Conservation (phyloP, 2,797 vertebrate species). For the Bufotes viridis region DNA sequence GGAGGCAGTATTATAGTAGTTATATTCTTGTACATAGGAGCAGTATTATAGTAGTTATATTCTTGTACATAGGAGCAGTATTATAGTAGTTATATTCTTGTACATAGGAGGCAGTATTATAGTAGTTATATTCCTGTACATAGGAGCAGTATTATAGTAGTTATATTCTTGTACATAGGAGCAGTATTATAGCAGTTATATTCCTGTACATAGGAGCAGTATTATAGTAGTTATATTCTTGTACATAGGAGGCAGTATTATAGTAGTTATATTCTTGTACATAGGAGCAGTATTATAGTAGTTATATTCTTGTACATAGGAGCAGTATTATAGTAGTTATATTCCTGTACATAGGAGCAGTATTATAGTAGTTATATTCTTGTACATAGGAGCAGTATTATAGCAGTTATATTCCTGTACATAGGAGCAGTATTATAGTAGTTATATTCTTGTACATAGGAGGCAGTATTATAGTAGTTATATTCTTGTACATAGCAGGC, state of each 20-base stretch:
- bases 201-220: background rate
- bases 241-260: background rate
- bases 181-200: conserved; percentile 10
- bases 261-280: conserved; percentile 1
- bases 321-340: conserved; percentile 1
- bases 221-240: too few species aligned
- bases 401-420: conserved; percentile 2
- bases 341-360: background rate
- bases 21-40: background rate
- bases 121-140: background rate
- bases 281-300: background rate
- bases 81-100: conserved; percentile 6
- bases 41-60: conserved; percentile 6
- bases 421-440: conserved; percentile 1
- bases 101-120: background rate
- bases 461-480: too few species aligned
- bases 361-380: conserved; percentile 13
- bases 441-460: conserved; percentile 4
- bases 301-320: background rate
- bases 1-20: background rate
- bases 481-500: background rate
- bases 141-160: background rate
- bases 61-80: background rate
- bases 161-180: too few species aligned
- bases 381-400: background rate